Evolutionary conservation across 2,888 invertebrate genomes (phyloP).

Genomic region (Crepidodera aurea): DNA sequence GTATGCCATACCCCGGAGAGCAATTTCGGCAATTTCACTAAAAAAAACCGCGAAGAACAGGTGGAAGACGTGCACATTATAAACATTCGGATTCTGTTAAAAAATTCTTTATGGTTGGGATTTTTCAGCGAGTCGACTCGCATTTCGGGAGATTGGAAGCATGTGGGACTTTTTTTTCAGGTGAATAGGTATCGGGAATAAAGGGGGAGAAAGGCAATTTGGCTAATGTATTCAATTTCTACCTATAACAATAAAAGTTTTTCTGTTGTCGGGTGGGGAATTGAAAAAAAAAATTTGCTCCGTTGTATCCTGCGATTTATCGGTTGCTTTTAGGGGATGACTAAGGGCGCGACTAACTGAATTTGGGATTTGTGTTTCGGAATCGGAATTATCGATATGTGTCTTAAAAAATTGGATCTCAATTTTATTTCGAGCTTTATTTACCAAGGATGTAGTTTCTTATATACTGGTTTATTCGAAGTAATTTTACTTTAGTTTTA

Average conservation of each 20-base stretch:
- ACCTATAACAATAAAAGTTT: conserved; percentile 43
- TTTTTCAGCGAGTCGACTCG: conserved; percentile 46
- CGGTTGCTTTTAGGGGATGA: conserved; percentile 25
- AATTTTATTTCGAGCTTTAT: too few relatives aligned
- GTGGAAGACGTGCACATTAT: conserved; percentile 56
- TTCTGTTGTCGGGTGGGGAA: conserved; percentile 26
- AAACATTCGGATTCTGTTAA: conserved; percentile 56
- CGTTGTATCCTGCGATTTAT: conserved; percentile 29
- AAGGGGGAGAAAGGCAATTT: conserved; percentile 41
- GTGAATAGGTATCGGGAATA: conserved; percentile 35
- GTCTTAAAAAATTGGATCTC: too few relatives aligned
- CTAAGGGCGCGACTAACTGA: conserved; percentile 24
- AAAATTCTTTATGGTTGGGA: conserved; percentile 53
- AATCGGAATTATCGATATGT: too few relatives aligned
- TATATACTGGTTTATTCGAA: too few relatives aligned
- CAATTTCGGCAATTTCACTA: conserved; percentile 41
- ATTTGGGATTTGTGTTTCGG: conserved; percentile 1
- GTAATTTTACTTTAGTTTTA: too few relatives aligned
- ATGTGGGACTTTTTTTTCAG: conserved; percentile 43
- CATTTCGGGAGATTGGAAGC: conserved; percentile 48
- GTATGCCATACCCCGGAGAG: conserved; percentile 35
- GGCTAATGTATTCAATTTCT: conserved; percentile 45
- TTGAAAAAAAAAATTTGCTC: conserved; percentile 26
- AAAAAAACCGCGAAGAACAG: conserved; percentile 52
- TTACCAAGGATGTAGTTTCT: too few relatives aligned